Base-by-base conservation (phyloP, 2,888 invertebrate genomes). In the Ochlodes sylvanus region DNA sequence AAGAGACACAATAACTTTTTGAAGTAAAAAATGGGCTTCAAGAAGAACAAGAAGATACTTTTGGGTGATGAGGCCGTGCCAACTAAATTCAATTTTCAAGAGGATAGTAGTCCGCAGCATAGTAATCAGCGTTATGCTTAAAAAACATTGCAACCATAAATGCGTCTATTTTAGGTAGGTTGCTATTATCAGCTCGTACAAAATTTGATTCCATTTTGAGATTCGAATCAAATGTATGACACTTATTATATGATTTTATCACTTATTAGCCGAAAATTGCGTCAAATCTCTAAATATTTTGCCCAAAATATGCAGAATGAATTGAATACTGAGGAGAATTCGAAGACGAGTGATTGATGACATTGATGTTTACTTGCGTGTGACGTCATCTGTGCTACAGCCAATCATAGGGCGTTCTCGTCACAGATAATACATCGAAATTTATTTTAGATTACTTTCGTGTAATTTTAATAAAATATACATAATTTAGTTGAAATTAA, bases 121-220 rank as follows among this genome's bases (percentile, higher is more conserved):
- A 32, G 7, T 63, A 69, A 60, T 69, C 63, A 19, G 63, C 1
- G 32, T 63, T 69, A 54, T 63, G 57, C 58, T 69, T 63, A 27
- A 63, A 69, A 41, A 69, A 69, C n/a, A 61, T n/a, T 60, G 54
- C 69, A n/a, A 69, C 55, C 69, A 69, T 69, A 14, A 69, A 32
- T 34, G 61, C 64, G 64, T 64, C 64, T 7, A 68, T 38, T 50
- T 57, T 9, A n/a, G 62, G 62, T 21, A 56, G 47, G 57, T 68
- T 68, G 62, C 62, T 47, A n/a, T 47, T 68, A 50, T 68, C 62
- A 7, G 57, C 42, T 56, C 56, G 62, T 55, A 42, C 38, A 60
- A 61, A 67, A 67, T 60, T 61, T 7, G 17, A 7, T 3, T 42
- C n/a, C 42, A 42, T 42, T 42, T n/a, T 42, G 42, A 42, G 14